Evolutionary conservation across 2,888 invertebrate genomes (phyloP).

Genomic region (Chrysolina americana): DNA sequence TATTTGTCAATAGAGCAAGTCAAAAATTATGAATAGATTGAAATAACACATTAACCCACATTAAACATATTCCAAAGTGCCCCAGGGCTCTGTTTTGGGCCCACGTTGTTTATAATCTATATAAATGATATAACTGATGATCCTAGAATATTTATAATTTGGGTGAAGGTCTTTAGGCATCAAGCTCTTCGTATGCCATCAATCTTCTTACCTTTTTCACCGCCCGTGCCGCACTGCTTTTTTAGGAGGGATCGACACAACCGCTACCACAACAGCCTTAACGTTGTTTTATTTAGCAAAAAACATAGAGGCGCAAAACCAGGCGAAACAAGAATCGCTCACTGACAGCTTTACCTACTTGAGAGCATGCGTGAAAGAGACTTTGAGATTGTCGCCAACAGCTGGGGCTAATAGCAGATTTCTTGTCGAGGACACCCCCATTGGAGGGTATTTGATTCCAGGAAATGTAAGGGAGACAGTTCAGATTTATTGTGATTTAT

Average conservation of each 20-base stretch:
- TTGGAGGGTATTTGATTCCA: constrained; percentile 78
- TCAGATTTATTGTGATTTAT: too few relatives aligned
- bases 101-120: background rate
- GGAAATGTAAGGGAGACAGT: constrained; percentile 70
- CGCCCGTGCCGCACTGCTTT: background rate
- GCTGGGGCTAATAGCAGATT: constrained; percentile 73
- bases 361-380: constrained; percentile 82
- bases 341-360: constrained; percentile 74
- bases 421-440: constrained; percentile 72
- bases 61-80: too few relatives aligned
- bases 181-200: too few relatives aligned
- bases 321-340: constrained; percentile 74
- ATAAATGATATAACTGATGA: background rate
- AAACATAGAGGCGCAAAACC: constrained; percentile 77
- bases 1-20: too few relatives aligned
- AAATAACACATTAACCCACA: too few relatives aligned
- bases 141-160: background rate
- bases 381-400: constrained; percentile 76
- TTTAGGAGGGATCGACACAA: constrained; percentile 73
- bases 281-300: constrained; percentile 73
- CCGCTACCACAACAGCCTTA: constrained; percentile 70
- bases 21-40: too few relatives aligned
- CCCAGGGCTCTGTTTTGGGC: background rate
- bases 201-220: too few relatives aligned
- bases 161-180: too few relatives aligned